Base-by-base conservation (phyloP, 2,113 vertebrate species). In the Pithys albifrons region DNA sequence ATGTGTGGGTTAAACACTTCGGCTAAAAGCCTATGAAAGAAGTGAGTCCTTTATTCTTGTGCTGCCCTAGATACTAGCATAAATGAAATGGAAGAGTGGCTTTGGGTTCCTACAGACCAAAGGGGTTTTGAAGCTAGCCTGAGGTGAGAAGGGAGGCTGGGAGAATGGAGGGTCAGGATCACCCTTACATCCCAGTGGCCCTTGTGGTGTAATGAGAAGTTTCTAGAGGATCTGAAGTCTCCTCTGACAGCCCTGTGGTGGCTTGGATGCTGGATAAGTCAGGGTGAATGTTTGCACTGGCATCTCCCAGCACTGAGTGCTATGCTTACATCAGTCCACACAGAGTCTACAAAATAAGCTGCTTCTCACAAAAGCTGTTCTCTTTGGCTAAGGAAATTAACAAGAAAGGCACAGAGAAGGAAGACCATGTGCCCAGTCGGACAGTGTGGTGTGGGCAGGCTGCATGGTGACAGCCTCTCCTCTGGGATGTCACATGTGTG, bases 401-500 rank as follows among this genome's bases (percentile, higher is more conserved):
- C 33, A 24, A 49, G 49, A 35, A 75, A 59, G 62, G 16, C 2
- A 10, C 22, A 65, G 37, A 57, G 62, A 65, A 80, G 17, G 43
- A 18, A 67, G 16, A 19, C 5, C 80, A 58, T 31, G 20, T 74
- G 54, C 8, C 43, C 9, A 2, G 33, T 25, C n/a, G 67, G 39
- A 12, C 49, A 37, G 31, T 2, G 2, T n/a, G 73, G n/a, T 55
- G 51, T 82, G 70, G 66, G 35, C 78, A 90, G 57, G 39, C 49
- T 52, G 46, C 10, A 8, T 37, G 70, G 55, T 66, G 85, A 75
- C 77, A 89, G 46, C 77, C 39, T 89, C 55, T 37, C 31, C 52
- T 35, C 57, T 74, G 71, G 65, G 82, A 54, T 0, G 2, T 10
- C 61, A 71, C 73, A 45, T 0, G 0, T 62, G 49, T 65, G 41